Conservation (phyloP, 2,797 vertebrate species). For the Lepus oiostolus region DNA sequence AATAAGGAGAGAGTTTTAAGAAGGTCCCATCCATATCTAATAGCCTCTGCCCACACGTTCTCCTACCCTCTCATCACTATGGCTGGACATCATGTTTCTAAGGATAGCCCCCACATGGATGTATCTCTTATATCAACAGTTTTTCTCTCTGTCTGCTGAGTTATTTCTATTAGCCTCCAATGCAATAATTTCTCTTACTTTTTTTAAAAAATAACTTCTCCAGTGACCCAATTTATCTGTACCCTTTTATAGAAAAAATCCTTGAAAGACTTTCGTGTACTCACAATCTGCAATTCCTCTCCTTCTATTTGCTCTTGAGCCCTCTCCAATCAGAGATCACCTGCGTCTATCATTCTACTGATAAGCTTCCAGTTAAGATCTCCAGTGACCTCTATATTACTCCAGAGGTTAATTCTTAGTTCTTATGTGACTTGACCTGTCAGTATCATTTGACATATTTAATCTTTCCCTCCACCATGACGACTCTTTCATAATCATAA, state of each 20-base stretch:
- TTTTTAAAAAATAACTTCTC: neutral
- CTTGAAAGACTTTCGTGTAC: constrained; percentile 52
- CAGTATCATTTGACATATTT: constrained; percentile 37
- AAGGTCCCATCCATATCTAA: neutral
- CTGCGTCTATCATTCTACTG: neutral
- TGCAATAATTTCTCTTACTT: neutral
- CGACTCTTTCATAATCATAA: constrained; percentile 57
- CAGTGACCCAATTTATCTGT: constrained; percentile 38
- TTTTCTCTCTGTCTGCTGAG: neutral
- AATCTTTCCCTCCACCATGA: constrained; percentile 31
- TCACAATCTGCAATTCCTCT: neutral
- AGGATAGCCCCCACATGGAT: neutral
- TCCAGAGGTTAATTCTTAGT: constrained; percentile 57
- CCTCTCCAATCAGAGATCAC: neutral
- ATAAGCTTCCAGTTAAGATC: neutral
- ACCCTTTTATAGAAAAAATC: constrained; percentile 57
- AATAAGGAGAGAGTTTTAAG: constrained; percentile 10
- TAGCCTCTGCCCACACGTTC: neutral
- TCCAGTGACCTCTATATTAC: neutral
- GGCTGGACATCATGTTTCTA: neutral
- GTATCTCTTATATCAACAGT: neutral
- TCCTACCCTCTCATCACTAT: neutral
- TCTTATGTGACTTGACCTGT: constrained; percentile 18
- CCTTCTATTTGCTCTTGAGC: neutral
- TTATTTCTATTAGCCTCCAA: constrained; percentile 18